Conservation (phyloP, 2,113 vertebrate genomes). For the Pygoscelis adeliae region DNA sequence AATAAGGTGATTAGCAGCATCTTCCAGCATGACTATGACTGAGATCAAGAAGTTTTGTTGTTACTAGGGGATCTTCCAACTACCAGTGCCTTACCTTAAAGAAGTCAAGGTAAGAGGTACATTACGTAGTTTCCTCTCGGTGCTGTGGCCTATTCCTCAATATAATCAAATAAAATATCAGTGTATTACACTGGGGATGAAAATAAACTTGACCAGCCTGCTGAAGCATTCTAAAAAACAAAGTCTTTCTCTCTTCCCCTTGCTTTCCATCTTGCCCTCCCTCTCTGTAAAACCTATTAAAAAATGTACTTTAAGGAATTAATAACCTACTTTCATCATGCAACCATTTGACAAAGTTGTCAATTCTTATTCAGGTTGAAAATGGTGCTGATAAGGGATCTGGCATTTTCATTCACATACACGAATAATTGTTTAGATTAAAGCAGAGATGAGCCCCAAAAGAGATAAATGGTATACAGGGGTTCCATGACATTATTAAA, state of each 20-base stretch:
- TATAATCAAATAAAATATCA: neutral
- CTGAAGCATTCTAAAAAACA: neutral
- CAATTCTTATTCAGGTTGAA: neutral
- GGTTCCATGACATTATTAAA: neutral
- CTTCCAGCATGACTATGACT: neutral
- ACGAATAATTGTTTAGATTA: neutral
- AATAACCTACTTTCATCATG: neutral
- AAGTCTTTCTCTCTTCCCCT: neutral
- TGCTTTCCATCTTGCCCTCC: neutral
- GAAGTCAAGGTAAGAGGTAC: neutral
- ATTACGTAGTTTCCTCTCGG: neutral
- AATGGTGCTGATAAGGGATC: neutral
- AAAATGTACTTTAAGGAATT: neutral
- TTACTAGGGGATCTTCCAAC: neutral
- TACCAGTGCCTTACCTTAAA: neutral
- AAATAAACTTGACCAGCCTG: neutral
- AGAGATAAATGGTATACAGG: neutral
- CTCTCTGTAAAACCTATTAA: neutral
- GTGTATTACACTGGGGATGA: neutral
- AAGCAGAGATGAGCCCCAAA: neutral
- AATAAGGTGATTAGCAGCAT: neutral
- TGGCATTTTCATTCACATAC: neutral
- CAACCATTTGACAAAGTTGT: neutral
- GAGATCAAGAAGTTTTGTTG: neutral
- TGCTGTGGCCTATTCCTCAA: neutral